These are phyloP conservation scores for Aleiodes leptofemur DNA, from an alignment of 2,888 invertebrate species.

Conservation along the genomic window DNA sequence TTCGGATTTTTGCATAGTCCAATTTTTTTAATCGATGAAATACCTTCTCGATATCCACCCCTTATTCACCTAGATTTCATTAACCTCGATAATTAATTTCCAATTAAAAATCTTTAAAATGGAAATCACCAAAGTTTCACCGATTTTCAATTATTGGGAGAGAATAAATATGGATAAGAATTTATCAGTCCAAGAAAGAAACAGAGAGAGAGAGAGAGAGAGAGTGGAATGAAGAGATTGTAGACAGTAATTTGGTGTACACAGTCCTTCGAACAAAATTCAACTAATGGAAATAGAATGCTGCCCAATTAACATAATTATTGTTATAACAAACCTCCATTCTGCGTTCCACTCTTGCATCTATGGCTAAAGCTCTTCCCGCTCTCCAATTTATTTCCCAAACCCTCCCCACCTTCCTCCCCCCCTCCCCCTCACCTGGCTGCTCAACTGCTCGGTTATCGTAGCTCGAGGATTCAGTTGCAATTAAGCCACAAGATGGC, in stretches of 20 bases:
- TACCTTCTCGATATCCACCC: no score
- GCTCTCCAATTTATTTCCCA: constrained; percentile 29
- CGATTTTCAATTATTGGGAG: no score
- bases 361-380: constrained; percentile 39
- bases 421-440: neutral
- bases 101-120: neutral
- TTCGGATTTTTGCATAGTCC: no score
- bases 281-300: constrained; percentile 52
- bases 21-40: no score
- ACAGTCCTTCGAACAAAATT: constrained; percentile 16
- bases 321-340: constrained; percentile 53
- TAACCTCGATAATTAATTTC: no score
- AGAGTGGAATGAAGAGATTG: neutral
- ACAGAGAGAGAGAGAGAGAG: no score
- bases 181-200: neutral
- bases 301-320: constrained; percentile 56
- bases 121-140: neutral
- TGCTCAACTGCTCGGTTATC: constrained; percentile 32
- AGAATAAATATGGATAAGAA: neutral
- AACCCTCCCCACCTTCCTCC: neutral
- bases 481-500: constrained; percentile 56
- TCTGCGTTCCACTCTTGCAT: constrained; percentile 45
- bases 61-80: no score
- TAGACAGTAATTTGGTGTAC: neutral
- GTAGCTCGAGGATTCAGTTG: constrained; percentile 57